Evolutionary conservation across 2,113 vertebrate genomes (phyloP), one percentile per base, ranked within the genome.

Genomic region (Piprites chloris): DNA sequence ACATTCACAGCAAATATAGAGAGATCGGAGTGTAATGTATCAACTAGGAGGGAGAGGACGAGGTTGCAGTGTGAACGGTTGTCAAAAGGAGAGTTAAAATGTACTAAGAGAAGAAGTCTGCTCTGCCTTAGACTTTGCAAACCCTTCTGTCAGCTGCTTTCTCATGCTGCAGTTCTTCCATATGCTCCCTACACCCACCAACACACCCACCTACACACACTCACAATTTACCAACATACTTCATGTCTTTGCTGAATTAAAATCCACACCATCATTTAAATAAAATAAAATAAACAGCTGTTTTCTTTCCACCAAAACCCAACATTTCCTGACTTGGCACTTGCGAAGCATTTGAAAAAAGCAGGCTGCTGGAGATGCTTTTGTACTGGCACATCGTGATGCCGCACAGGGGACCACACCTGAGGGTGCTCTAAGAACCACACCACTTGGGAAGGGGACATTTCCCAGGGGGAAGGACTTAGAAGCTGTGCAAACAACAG

Each of bases 181-280:
- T 95, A 96, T 94, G 95, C 49, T 94, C 87, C 87, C 85, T 84
- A 92, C 87, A 80, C 92, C 91, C 74, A 91, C 93, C 13, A 77
- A 47, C 92, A 81, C 92, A 94, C 72, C 91, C 95, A 96, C 93
- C 87, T 96, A 95, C 93, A 89, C 69, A 86, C 44, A 27, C 90
- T 88, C 92, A 75, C 83, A 93, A 96, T 96, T 96, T 97, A 97
- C 95, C 85, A 96, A 95, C 93, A 94, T 88, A 90, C 63, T 95
- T 84, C 68, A 69, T 35, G 46, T 61, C 95, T 87, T 80, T 69
- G 53, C 90, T 84, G 86, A 95, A 92, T 94, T 95, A 63, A 87
- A 91, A 90, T 82, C 93, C 68, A 85, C 74, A 82, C 72, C 79
- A 80, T 59, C 81, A 91, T 93, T 96, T 89, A 96, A 93, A 95